Percentiles rank a stretch among this genome's conserved stretches.
phyloP scores from a whole-genome alignment of 2,797 vertebrate genomes.

The Australoheros facetus region DNA sequence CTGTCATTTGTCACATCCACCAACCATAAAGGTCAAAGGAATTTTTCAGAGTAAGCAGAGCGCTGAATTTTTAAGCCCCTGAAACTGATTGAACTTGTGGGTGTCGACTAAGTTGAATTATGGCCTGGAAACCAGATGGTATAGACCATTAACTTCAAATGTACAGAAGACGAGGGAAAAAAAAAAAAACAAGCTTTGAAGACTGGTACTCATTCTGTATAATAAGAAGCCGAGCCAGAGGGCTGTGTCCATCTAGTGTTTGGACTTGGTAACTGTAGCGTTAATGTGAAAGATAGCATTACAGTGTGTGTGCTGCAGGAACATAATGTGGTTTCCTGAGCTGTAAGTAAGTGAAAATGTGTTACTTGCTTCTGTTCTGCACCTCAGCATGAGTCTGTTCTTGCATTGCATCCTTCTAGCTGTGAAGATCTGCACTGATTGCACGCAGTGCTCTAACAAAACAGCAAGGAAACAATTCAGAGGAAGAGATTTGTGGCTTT shows the following conservation, averaged over 20 bases:
- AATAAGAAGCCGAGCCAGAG: slow-evolving; percentile 8
- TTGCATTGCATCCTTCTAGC: neutral
- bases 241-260: slow-evolving; percentile 77
- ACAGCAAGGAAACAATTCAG: neutral
- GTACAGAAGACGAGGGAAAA: neutral
- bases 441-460: neutral
- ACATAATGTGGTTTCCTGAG: slow-evolving; percentile 47
- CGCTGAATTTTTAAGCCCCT: slow-evolving; percentile 32
- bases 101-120: slow-evolving; percentile 60
- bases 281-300: neutral
- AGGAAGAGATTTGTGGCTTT: neutral
- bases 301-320: neutral
- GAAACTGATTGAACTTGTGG: slow-evolving; percentile 57
- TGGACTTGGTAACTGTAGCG: slow-evolving; percentile 42
- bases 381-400: neutral
- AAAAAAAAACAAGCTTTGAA: slow-evolving; percentile 22
- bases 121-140: slow-evolving; percentile 43
- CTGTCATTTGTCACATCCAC: slow-evolving; percentile 67
- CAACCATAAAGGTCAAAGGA: slow-evolving; percentile 71
- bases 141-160: slow-evolving; percentile 70
- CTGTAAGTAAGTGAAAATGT: slow-evolving; percentile 25
- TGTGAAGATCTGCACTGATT: neutral
- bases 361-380: slow-evolving; percentile 16
- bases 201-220: slow-evolving; percentile 10
- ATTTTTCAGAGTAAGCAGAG: slow-evolving; percentile 65